Percentiles rank a stretch among this genome's conserved stretches.
Conservation (phyloP, 2,113 vertebrate species). For the Athene cunicularia region DNA sequence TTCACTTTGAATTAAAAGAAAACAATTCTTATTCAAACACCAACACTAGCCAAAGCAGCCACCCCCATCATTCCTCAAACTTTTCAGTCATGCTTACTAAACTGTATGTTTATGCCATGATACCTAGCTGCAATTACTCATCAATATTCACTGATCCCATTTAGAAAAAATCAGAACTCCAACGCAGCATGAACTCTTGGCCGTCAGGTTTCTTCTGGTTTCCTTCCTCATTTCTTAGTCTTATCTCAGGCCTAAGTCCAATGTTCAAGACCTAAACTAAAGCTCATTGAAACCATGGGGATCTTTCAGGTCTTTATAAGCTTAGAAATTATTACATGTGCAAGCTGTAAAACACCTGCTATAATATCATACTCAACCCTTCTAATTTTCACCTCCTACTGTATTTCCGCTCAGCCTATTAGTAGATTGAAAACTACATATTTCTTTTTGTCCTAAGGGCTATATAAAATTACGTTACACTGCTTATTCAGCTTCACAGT, state of each 20-base stretch:
- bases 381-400: not conserved
- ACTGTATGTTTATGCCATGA: not conserved
- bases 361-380: not conserved
- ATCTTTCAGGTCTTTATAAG: not conserved
- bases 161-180: not conserved
- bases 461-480: not conserved
- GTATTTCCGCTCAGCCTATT: not conserved
- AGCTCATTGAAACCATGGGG: not conserved
- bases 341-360: not conserved
- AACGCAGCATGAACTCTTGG: not conserved
- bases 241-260: not conserved
- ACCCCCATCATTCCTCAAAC: not conserved
- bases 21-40: not conserved
- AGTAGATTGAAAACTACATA: not conserved
- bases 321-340: not conserved
- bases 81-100: not conserved
- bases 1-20: conserved; percentile 1
- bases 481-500: not conserved
- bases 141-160: not conserved
- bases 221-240: not conserved
- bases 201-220: not conserved
- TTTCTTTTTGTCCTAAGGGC: not conserved
- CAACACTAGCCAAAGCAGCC: not conserved
- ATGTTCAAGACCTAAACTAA: not conserved
- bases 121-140: not conserved